Percentiles rank a stretch among this genome's conserved stretches.
Evolutionary conservation across 2,888 invertebrate genomes (phyloP).

Genomic region (Epirrita christyi): DNA sequence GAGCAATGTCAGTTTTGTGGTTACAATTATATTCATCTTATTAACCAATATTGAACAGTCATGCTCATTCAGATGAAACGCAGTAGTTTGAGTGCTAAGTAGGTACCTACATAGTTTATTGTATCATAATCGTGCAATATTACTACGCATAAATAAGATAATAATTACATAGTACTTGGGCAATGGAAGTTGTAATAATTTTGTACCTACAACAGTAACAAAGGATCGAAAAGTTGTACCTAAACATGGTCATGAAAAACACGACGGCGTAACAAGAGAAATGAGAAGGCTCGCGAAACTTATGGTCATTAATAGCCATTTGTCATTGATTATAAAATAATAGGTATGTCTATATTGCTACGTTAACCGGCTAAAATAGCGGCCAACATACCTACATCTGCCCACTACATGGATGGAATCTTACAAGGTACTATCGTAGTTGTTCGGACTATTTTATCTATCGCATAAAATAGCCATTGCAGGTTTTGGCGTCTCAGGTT

Average conservation of each 20-base stretch:
- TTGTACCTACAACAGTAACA: slow-evolving; percentile 18
- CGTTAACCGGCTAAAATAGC: too few species aligned
- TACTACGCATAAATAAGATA: slow-evolving; percentile 13
- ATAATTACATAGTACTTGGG: slow-evolving; percentile 17
- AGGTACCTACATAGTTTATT: slow-evolving; percentile 7
- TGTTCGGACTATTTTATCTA: too few species aligned
- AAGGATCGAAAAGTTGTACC: slow-evolving; percentile 19
- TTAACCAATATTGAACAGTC: background rate
- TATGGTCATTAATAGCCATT: too few species aligned
- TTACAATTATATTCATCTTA: slow-evolving; percentile 4
- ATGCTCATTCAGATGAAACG: background rate
- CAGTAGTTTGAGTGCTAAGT: slow-evolving; percentile 3
- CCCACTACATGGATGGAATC: too few species aligned
- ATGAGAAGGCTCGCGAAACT: too few species aligned
- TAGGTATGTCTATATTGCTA: too few species aligned
- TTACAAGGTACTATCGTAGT: too few species aligned
- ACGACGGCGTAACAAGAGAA: too few species aligned
- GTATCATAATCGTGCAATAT: slow-evolving; percentile 20
- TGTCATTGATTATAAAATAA: too few species aligned
- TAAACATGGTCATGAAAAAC: slow-evolving; percentile 15
- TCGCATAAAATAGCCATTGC: too few species aligned
- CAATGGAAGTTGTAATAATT: slow-evolving; percentile 22
- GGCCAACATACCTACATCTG: too few species aligned
- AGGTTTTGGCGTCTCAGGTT: too few species aligned
- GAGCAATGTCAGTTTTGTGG: slow-evolving; percentile 12